Conservation (phyloP, 2,113 vertebrate species). For the Passer domesticus region DNA sequence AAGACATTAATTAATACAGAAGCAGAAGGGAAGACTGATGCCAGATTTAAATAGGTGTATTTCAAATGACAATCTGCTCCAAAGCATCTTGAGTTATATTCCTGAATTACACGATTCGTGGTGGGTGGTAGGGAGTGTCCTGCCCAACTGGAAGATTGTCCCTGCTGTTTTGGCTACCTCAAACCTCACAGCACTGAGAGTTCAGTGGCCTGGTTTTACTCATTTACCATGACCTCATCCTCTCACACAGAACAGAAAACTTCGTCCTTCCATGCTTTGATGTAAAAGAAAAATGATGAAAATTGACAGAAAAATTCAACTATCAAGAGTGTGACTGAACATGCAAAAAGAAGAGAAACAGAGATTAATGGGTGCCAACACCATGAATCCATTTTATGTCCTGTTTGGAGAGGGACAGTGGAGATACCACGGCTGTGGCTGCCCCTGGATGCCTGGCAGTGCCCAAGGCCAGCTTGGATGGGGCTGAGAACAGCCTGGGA, state of each 20-base stretch:
- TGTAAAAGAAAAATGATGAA: slow-evolving; percentile 16
- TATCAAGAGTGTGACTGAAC: background rate
- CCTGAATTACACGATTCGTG: background rate
- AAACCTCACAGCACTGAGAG: background rate
- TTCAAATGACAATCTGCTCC: background rate
- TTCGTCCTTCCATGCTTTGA: background rate
- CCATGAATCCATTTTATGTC: background rate
- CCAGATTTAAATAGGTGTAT: slow-evolving; percentile 45
- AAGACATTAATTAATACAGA: slow-evolving; percentile 43
- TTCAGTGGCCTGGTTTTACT: background rate
- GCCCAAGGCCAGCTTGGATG: background rate
- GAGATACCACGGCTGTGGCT: background rate
- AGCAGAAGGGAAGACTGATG: slow-evolving; percentile 35
- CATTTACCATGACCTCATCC: background rate
- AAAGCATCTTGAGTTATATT: slow-evolving; percentile 1
- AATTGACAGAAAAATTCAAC: slow-evolving; percentile 4
- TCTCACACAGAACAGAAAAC: background rate
- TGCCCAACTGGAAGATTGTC: background rate
- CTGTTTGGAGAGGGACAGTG: background rate
- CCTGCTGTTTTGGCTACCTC: background rate
- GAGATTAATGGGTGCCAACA: background rate
- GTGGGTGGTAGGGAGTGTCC: background rate
- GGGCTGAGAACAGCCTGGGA: background rate
- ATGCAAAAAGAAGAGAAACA: background rate
- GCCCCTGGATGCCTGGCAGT: background rate